These are phyloP conservation scores for Yponomeuta plumbellus DNA, from an alignment of 2,888 invertebrate species.

Conservation along the genomic window DNA sequence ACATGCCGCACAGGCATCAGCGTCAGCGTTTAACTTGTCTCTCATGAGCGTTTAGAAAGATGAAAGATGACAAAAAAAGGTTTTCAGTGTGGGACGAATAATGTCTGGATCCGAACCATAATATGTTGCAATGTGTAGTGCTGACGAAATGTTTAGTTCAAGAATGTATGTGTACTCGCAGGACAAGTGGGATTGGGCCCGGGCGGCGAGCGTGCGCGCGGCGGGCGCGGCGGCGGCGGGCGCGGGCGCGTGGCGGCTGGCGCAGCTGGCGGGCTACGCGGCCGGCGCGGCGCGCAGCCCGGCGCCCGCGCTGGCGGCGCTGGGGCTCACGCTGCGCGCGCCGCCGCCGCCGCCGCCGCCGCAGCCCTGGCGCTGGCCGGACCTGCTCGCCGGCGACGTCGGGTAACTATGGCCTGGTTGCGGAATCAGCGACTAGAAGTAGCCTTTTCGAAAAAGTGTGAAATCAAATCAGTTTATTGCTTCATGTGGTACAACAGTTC, in stretches of 20 bases:
- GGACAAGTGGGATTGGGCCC: background rate
- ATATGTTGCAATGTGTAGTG: too few relatives aligned
- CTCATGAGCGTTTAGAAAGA: too few relatives aligned
- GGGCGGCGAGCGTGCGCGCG: background rate
- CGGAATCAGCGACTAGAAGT: background rate
- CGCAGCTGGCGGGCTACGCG: constrained; percentile 79
- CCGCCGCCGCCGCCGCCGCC: constrained; percentile 40
- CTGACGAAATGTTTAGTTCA: background rate
- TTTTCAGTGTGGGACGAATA: too few relatives aligned
- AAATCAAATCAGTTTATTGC: too few relatives aligned
- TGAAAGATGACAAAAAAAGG: too few relatives aligned
- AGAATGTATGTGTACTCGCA: background rate
- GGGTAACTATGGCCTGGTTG: constrained; percentile 43
- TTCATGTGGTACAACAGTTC: too few relatives aligned
- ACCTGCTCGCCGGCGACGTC: constrained; percentile 42
- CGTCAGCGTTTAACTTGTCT: too few relatives aligned
- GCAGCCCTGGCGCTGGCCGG: constrained; percentile 38
- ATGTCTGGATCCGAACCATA: too few relatives aligned
- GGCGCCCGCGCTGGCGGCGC: constrained; percentile 66
- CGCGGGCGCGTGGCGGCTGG: constrained; percentile 32
- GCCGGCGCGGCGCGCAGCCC: constrained; percentile 66
- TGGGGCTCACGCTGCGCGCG: constrained; percentile 79
- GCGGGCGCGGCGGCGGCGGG: background rate
- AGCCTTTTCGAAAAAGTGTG: too few relatives aligned
- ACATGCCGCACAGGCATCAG: too few relatives aligned